Conservation (phyloP, 2,797 vertebrate species). For the Psittacula echo region DNA sequence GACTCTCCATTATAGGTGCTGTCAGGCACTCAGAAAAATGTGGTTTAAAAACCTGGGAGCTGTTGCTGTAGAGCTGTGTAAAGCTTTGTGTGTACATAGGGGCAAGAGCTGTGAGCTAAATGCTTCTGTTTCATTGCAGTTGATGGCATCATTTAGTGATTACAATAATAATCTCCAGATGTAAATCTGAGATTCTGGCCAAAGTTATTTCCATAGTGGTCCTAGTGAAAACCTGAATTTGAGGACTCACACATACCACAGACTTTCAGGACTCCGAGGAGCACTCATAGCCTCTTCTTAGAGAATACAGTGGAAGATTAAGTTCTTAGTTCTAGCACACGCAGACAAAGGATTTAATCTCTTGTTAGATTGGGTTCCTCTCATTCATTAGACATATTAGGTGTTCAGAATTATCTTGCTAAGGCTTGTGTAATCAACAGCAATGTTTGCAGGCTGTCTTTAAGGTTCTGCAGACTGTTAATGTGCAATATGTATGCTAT, state of each 20-base stretch:
- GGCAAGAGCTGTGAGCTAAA: background rate
- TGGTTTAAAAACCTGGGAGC: background rate
- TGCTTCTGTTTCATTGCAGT: background rate
- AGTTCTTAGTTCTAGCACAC: background rate
- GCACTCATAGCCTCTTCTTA: background rate
- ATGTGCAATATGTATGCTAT: background rate
- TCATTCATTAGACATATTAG: background rate
- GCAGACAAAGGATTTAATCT: background rate
- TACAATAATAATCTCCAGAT: background rate
- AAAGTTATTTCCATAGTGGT: background rate
- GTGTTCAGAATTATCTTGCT: background rate
- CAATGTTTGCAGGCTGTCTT: background rate
- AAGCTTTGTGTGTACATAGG: background rate
- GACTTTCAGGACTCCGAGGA: background rate
- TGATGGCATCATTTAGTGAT: background rate
- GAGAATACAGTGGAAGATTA: background rate
- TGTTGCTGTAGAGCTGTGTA: background rate
- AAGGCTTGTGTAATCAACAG: background rate
- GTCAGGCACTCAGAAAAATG: background rate
- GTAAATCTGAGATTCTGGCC: background rate
- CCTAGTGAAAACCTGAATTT: background rate
- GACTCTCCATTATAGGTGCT: background rate
- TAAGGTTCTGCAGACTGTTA: background rate
- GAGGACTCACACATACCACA: background rate
- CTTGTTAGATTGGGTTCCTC: background rate